Base-by-base conservation (phyloP, 2,113 vertebrate genomes). In the Eira barbara region DNA sequence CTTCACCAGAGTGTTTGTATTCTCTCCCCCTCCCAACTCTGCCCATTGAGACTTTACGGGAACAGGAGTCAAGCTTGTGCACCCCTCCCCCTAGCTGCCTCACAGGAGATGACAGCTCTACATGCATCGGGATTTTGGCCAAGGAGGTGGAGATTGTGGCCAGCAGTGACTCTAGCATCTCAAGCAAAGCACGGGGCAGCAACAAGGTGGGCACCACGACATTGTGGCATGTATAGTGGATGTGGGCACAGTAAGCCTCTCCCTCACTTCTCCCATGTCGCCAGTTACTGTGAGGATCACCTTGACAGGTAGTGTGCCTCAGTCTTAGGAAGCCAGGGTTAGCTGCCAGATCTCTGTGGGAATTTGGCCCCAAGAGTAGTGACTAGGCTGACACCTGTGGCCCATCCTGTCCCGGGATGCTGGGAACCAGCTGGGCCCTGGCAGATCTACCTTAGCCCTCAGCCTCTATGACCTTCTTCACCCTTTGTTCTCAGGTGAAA, bases 81-180 rank as follows among this genome's bases (percentile, higher is more conserved):
- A 86, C 42, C 7, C 23, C 14, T 73, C 18, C 94, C 57, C 79
- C 11, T 96, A 99, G 99, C 97, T 99, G 99, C 97, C 99, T 99
- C 27, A 99, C 99, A 2, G 99, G 99, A 90, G 99, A 99, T 15
- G 99, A 99, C 97, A 99, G 99, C 57, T 99, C 99, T 55, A 99
- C 99, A 27, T 99, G 99, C 47, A 97, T 99, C 81, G 98, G 99
- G 96, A 99, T 99, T 97, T 99, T 99, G 45, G 99, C 99, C 63
- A 99, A 98, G 97, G 99, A 99, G n/a, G 99, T 99, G 95, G 99
- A 99, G 98, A 99, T 99, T 79, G 99, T 99, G 82, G 99, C 99
- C n/a, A 99, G 99, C 98, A 99, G 99, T 98, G 99, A 99, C 97
- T 99, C 99, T 11, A 99, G 99, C 98, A 99, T 99, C 98, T 99